phyloP scores from a whole-genome alignment of 2,797 vertebrate genomes.

The Sebastes cheni region DNA sequence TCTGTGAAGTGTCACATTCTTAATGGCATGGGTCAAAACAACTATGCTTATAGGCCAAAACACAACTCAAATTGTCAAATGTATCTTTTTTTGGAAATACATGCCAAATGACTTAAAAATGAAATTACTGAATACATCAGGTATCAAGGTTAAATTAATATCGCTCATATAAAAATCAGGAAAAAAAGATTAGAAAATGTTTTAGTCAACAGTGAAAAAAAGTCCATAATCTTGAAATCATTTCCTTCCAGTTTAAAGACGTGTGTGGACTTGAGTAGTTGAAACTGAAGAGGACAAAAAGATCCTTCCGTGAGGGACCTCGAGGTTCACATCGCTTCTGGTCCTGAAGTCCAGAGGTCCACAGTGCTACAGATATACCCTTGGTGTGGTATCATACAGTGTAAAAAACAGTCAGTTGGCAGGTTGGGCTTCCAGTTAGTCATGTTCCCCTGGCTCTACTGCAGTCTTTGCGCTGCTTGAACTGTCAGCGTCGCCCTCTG shows the following conservation, averaged over 20 bases:
- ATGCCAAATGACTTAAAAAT: constrained; percentile 43
- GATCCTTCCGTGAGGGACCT: constrained; percentile 48
- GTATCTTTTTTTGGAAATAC: constrained; percentile 32
- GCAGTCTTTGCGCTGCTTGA: constrained; percentile 83
- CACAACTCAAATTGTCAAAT: constrained; percentile 43
- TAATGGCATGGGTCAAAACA: constrained; percentile 26
- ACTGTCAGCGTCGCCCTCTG: constrained; percentile 86
- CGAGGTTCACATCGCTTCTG: constrained; percentile 54
- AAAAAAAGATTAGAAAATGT: constrained; percentile 55
- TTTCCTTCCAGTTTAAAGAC: constrained; percentile 89
- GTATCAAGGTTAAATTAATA: constrained; percentile 64
- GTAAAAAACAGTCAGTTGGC: constrained; percentile 62
- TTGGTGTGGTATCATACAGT: constrained; percentile 73
- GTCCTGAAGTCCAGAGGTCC: constrained; percentile 67
- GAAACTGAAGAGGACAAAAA: constrained; percentile 41
- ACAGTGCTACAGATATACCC: constrained; percentile 76
- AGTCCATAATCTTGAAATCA: constrained; percentile 83
- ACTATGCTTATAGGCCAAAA: constrained; percentile 32
- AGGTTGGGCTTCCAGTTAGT: constrained; percentile 68
- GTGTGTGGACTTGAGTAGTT: constrained; percentile 32
- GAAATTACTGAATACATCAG: constrained; percentile 29
- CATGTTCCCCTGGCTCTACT: constrained; percentile 86
- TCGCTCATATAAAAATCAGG: constrained; percentile 48
- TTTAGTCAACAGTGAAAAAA: constrained; percentile 79
- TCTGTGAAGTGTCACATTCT: constrained; percentile 37